Evolutionary conservation across 1,140 invertebrate species (phyloP).

Genomic region (Metaphire vulgaris): DNA sequence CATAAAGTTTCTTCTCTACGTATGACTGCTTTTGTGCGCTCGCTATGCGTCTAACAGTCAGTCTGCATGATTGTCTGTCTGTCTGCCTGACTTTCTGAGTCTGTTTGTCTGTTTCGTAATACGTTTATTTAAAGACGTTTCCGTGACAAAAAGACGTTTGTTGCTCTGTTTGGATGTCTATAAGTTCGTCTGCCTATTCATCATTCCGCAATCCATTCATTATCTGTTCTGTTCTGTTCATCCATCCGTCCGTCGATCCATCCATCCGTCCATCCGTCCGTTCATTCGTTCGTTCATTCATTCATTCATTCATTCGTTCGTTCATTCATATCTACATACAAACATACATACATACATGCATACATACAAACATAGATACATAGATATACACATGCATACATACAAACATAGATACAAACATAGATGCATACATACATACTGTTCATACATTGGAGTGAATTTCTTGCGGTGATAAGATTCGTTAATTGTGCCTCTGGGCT

Average conservation of each 20-base stretch:
- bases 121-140: neutral
- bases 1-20: neutral
- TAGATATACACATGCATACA: neutral
- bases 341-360: neutral
- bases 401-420: neutral
- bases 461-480: too few species aligned
- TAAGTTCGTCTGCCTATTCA: neutral
- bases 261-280: neutral
- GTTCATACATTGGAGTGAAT: too few species aligned
- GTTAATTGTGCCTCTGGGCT: neutral
- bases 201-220: neutral
- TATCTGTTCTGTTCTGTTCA: neutral
- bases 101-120: neutral
- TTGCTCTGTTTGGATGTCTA: neutral
- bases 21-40: neutral
- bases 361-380: neutral
- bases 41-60: neutral
- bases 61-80: neutral
- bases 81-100: neutral
- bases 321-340: neutral
- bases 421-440: neutral
- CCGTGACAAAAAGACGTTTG: neutral
- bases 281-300: neutral
- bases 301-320: neutral
- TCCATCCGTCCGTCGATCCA: neutral